Conservation (phyloP, 2,888 invertebrate genomes). For the Lycocerus yunnanus region DNA sequence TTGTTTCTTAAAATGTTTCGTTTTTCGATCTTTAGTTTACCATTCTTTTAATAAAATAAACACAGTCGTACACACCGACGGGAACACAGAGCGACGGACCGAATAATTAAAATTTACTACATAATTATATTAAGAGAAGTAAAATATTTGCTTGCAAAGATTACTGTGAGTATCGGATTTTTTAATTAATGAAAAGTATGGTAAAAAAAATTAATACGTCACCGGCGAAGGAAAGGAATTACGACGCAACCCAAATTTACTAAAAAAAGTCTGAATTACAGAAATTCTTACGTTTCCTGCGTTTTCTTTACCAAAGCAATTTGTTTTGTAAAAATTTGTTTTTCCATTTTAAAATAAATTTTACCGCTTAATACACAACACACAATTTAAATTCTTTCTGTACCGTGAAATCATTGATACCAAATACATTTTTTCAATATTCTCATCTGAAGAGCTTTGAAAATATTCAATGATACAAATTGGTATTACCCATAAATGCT, state of each 20-base stretch:
- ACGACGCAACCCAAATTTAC: conserved; percentile 22
- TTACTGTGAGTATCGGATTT: not conserved
- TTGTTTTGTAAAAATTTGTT: not conserved
- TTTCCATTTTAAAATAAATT: not conserved
- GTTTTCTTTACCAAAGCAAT: not conserved
- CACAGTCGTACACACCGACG: no score
- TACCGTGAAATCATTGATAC: not conserved
- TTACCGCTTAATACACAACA: not conserved
- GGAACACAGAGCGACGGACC: no score
- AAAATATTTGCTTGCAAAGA: no score
- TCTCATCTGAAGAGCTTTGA: not conserved
- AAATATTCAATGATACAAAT: not conserved
- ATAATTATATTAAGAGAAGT: no score
- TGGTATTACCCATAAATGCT: not conserved
- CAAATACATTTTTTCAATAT: not conserved
- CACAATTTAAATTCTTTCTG: not conserved
- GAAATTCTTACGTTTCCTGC: not conserved
- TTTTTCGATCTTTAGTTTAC: no score
- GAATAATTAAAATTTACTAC: not conserved
- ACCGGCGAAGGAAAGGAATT: conserved; percentile 21
- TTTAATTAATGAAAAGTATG: conserved; percentile 18
- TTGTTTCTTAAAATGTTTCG: no score
- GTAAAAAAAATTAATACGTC: conserved; percentile 22
- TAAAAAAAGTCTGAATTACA: conserved; percentile 16
- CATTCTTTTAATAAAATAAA: no score